Evolutionary conservation across 2,113 vertebrate species (phyloP).

Genomic region (Saimiri boliviensis): DNA sequence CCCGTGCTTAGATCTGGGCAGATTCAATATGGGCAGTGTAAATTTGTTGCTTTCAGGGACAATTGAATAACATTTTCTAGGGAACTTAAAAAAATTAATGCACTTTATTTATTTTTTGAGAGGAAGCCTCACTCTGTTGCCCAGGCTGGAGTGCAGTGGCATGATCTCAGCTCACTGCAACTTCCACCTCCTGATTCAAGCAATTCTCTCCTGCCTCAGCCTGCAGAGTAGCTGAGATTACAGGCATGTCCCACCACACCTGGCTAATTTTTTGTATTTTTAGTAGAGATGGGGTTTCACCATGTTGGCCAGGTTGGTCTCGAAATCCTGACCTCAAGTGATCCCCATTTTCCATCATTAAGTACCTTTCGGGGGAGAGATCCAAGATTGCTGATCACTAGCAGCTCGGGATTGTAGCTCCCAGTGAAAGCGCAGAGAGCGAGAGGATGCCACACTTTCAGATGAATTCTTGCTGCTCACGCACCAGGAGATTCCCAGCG

Average conservation of each 20-base stretch:
- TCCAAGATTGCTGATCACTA: too few relatives aligned
- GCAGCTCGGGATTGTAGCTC: too few relatives aligned
- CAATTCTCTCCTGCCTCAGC: background rate
- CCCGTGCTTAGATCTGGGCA: slow-evolving; percentile 43
- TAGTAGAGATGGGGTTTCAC: too few relatives aligned
- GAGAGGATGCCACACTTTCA: too few relatives aligned
- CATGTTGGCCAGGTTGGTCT: too few relatives aligned
- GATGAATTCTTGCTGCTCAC: too few relatives aligned
- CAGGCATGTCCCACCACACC: too few relatives aligned
- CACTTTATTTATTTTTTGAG: background rate
- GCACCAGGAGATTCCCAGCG: too few relatives aligned
- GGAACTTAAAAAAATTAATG: background rate
- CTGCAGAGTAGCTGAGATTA: too few relatives aligned
- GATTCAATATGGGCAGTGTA: slow-evolving; percentile 69
- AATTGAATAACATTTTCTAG: slow-evolving; percentile 43
- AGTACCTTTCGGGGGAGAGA: background rate
- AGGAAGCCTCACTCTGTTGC: background rate
- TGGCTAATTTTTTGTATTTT: too few relatives aligned
- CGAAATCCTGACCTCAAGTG: too few relatives aligned
- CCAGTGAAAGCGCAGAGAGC: too few relatives aligned
- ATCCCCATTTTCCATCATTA: background rate
- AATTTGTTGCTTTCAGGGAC: slow-evolving; percentile 55
- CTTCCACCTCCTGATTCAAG: background rate
- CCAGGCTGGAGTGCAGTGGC: background rate
- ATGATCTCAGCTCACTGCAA: background rate